Evolutionary conservation across 2,113 vertebrate species (phyloP), one percentile per base, ranked within the genome.

Genomic region (Saccopteryx leptura): DNA sequence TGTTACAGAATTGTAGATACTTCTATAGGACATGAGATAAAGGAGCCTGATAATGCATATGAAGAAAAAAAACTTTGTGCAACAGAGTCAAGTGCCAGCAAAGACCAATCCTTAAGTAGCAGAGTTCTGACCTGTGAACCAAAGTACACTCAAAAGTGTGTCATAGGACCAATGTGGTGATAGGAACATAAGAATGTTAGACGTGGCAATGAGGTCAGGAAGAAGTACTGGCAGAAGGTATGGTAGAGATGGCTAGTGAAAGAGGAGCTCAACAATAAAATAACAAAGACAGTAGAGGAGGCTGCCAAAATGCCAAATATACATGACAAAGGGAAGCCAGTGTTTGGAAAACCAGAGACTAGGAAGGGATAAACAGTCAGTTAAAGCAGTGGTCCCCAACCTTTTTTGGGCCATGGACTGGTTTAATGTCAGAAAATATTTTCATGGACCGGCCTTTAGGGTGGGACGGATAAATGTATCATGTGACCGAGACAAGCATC

Each of bases 281-380:
- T 18, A 66, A 65, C 31, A 89, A 61, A 80, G 65, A 71, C 33
- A 60, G 9, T 33, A 19, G 66, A 63, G 31, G 10, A 84, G 14
- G 21, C 0, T 65, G 19, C 48, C 74, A 76, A 75, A 90, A 48
- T 33, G 54, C 9, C 75, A 75, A 33, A 56, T 39, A 33, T 23
- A 84, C 63, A 2, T 71, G 81, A 93, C 31, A 96, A 95, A 52
- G 33, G 17, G 72, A 76, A 78, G 69, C 39, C 26, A 75, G 24
- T 15, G 12, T 31, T 94, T 89, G 75, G 26, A 82, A 94, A 84
- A 75, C 9, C 23, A 87, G 52, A 80, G 52, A 52, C 5, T 19
- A 65, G 10, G 31, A 89, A 46, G 4, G 18, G 66, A 61, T 21
- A 19, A 80, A 56, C 0, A 39, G 4, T 65, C 33, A 78, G 28